Evolutionary conservation across 1,140 invertebrate species (phyloP), one percentile per base, ranked within the genome.

Genomic region (Drosophila funebris): DNA sequence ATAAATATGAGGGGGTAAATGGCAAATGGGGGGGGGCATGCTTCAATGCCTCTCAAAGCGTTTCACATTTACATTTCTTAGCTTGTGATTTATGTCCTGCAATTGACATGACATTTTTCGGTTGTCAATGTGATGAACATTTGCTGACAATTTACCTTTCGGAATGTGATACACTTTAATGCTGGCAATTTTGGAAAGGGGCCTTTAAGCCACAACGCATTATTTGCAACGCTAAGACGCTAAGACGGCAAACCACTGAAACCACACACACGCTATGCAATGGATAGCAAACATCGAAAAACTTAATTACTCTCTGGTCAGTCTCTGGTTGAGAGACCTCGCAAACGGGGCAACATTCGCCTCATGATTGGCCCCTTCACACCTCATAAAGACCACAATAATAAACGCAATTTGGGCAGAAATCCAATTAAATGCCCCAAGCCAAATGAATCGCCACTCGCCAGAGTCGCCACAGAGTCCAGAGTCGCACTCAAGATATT

Each of bases 341-440:
- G 31, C 20, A 20, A 50, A 36, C 7, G 37, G 41, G 39, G 14
- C 56, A 29, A 56, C 20, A 58, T 29, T 41, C 36, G 53, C 43
- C 27, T 52, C 54, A 69, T 85, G 73, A 78, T 75, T 85, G 78
- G 82, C 78, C 71, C 75, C 82, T 87, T 87, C 83, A 71, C 82
- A 87, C 82, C 83, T 87, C 82, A 87, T 87, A 88, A 87, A 78
- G 78, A 72, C 70, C 74, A 72, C 82, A 85, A 78, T 87, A 87
- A 85, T 85, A 85, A 85, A 87, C 82, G 82, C 83, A 85, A 85
- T 85, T 85, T 87, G 81, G 85, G 78, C 82, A 85, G 71, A 88
- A 85, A 85, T 85, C 82, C 82, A 85, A 85, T 85, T 85, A 85
- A 87, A 85, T 87, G 71, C 50, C 71, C 43, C 66, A 41, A 57